Base-by-base conservation (phyloP, 1,140 invertebrate species). In the Oreohelix idahoensis region DNA sequence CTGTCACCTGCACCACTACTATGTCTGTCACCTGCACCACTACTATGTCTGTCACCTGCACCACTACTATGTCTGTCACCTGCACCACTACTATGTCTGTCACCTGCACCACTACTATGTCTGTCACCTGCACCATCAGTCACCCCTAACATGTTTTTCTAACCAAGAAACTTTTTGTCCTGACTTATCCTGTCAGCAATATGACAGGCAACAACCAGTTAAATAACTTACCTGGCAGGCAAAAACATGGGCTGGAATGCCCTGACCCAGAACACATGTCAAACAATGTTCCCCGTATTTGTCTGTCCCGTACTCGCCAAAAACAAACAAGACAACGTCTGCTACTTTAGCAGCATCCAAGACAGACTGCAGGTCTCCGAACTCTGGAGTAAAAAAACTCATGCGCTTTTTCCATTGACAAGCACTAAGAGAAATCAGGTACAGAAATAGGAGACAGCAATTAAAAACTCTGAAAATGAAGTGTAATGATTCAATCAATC, bases 331-430 rank as follows among this genome's bases (percentile, higher is more conserved):
- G 35, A 98, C 83, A 26, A 95, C 96, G 90, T 97, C 97, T 66
- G 96, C 95, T 38, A 97, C 94, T 94, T 98, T 98, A 0, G 96
- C 93, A 70, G 95, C 94, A 94, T 99, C 97, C 74, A 98, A 91
- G 1, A 95, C 93, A 73, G 95, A 94, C 89, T 96, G 94, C 53
- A 97, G 93, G 93, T 97, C 95, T 53, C 93, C 94, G 70, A 94
- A 90, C 76, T 95, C 94, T 63, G 97, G 95, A 23, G 95, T 93
- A 51, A 97, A 91, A 86, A 98, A 95, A 0, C 96, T 95, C 91
- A 96, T 97, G 29, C 96, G 93, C 90, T 98, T 96, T 89, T 97
- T 98, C 87, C 97, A 96, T 85, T 96, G 95, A 38, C 96, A 95
- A 85, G 97, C 86, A 87, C 96, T 97, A n/a, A n/a, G n/a, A 63